Base-by-base conservation (phyloP, 2,888 invertebrate genomes). In the Cephus pulcher region DNA sequence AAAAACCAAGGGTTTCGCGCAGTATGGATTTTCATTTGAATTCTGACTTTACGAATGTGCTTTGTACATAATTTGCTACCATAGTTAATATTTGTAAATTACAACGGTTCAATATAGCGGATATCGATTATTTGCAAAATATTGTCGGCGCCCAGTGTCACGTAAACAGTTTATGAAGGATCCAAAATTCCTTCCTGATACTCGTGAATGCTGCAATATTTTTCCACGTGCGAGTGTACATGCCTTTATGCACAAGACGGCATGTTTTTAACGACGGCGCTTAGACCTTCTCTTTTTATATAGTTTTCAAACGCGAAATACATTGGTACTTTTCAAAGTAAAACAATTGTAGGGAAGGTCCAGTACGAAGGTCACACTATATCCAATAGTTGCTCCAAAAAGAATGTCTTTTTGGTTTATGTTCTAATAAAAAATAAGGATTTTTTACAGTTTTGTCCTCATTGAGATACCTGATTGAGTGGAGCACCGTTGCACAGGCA, bases 1-100 rank as follows among this genome's bases (percentile, higher is more conserved):
- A 23, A 56, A 56, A 56, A 56, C 23, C 56, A 56, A 56, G 56
- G 56, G 23, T 56, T 56, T 56, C 56, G 23, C 56, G 56, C 56
- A 56, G 56, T 56, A 56, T 56, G 56, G 56, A 56, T 56, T 56
- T 78, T 37, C 74, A 77, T 80, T 82, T 78, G 76, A 83, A 77
- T 78, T 83, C 76, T 83, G 77, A 80, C 80, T 80, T 80, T 82
- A 82, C 79, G 80, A 83, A 83, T 83, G 81, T 81, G 83, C 83
- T 83, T 83, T 83, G 83, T 83, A 83, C 68, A 83, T 83, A 82
- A 56, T 56, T 77, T 74, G 81, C 81, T 82, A 76, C 78, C 76
- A 80, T 76, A 79, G 79, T 82, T 79, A 78, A 79, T 80, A 80
- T 80, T 82, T 82, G 81, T 82, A 82, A 80, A 82, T 82, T 82